phyloP scores from a whole-genome alignment of 1,140 invertebrate species.

The Agraylea sexmaculata region DNA sequence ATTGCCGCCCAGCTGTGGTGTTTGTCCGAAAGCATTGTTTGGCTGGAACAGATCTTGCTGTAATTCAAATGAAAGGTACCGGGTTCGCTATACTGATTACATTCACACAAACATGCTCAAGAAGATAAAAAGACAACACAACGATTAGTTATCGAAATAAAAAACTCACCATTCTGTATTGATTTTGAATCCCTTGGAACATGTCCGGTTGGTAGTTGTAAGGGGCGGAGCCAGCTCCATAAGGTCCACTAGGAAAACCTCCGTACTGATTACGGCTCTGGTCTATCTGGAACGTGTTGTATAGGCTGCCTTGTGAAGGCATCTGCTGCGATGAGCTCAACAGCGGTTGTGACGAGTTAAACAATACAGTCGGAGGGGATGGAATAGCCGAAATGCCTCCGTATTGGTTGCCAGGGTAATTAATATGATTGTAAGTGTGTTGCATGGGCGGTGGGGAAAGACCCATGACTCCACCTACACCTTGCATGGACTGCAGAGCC shows the following conservation, averaged over 20 bases:
- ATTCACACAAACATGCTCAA: neutral
- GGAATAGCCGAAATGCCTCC: slow-evolving; percentile 68
- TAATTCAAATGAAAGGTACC: neutral
- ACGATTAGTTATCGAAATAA: slow-evolving; percentile 6
- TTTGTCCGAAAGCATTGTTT: slow-evolving; percentile 57
- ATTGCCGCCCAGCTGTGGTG: slow-evolving; percentile 66
- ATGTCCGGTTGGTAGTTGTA: slow-evolving; percentile 56
- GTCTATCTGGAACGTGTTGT: slow-evolving; percentile 35
- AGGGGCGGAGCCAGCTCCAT: slow-evolving; percentile 37
- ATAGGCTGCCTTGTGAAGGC: slow-evolving; percentile 61
- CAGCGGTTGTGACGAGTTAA: slow-evolving; percentile 61
- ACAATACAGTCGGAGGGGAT: slow-evolving; percentile 68
- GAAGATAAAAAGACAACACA: neutral
- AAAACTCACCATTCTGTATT: slow-evolving; percentile 55
- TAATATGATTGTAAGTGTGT: slow-evolving; percentile 33
- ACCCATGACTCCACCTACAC: slow-evolving; percentile 22
- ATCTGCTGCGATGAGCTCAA: slow-evolving; percentile 55
- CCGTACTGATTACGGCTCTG: slow-evolving; percentile 37
- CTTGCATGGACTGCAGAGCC: slow-evolving; percentile 19
- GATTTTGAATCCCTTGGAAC: slow-evolving; percentile 65
- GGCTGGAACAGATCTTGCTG: slow-evolving; percentile 20
- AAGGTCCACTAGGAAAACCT: slow-evolving; percentile 35
- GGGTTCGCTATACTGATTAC: neutral
- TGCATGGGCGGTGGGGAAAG: slow-evolving; percentile 46
- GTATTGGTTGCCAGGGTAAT: slow-evolving; percentile 46